Base-by-base conservation (phyloP, 2,888 invertebrate genomes). In the Cetonia aurata region DNA sequence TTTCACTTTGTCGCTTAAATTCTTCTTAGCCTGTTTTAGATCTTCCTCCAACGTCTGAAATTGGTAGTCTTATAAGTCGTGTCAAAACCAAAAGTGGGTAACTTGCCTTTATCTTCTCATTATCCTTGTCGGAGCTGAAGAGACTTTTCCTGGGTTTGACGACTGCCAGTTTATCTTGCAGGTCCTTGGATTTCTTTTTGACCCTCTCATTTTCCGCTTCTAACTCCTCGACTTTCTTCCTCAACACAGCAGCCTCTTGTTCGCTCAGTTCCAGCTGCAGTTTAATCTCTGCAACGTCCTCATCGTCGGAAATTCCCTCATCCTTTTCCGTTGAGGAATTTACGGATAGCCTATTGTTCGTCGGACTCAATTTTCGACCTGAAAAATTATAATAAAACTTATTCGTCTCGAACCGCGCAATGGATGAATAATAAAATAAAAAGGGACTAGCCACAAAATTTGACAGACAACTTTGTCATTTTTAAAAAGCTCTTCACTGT, bases 181-280 rank as follows among this genome's bases (percentile, higher is more conserved):
- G 85, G 75, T 94, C 94, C 77, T 91, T 91, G 8, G 93, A 87
- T 86, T 94, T 92, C 77, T 90, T 90, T 80, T 90, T 92, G 12
- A 91, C 84, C 56, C 89, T 89, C 71, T 92, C 91, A 79, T 92
- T 93, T 79, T 95, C 94, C 74, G 89, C 89, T 85, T 96, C 95
- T 75, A 94, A 85, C 77, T 94, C 94, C 82, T 94, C 94, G 70
- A 95, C 91, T 85, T 96, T 96, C 75, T 93, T 89, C 50, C 94
- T 88, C 73, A 96, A 85, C 71, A 95, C 93, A 19, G 92, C 89
- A 69, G 95, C 91, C 87, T 97, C 96, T 87, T 95, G 95, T 84
- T 96, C 96, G 81, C 94, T 93, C 57, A 96, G 87, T 84, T 96
- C 96, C 65, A 97, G 86, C 75, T 96, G 90, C 48, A 96, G 87